These are phyloP conservation scores for Umimayanthus kanabou DNA, from an alignment of 92 coral and sea anemone species.

Conservation along the genomic window DNA sequence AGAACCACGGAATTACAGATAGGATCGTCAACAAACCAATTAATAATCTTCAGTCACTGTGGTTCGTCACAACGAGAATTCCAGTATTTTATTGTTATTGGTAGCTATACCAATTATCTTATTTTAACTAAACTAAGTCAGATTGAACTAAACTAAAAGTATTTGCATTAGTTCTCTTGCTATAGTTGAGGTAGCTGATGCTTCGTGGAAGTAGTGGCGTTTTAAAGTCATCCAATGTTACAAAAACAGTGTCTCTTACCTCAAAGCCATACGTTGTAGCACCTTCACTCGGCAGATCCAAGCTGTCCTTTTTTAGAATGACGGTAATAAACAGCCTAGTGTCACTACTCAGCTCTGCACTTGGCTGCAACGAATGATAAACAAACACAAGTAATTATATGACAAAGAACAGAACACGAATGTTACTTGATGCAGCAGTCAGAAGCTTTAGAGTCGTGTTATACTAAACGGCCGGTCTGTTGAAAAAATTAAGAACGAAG, in stretches of 20 bases:
- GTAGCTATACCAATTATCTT: too few relatives aligned
- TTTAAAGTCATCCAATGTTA: background rate
- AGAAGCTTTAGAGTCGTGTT: background rate
- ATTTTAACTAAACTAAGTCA: too few relatives aligned
- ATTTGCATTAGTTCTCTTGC: too few relatives aligned
- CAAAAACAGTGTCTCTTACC: constrained; percentile 43
- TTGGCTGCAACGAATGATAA: constrained; percentile 44
- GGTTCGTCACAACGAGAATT: background rate
- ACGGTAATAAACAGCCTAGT: constrained; percentile 72
- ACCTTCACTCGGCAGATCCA: constrained; percentile 40
- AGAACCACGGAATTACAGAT: too few relatives aligned
- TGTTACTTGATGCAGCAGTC: background rate
- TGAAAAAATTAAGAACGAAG: too few relatives aligned
- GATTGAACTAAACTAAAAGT: too few relatives aligned
- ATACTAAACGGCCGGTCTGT: background rate
- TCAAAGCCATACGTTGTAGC: constrained; percentile 75
- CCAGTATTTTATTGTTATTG: too few relatives aligned
- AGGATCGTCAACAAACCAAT: too few relatives aligned
- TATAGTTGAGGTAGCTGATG: too few relatives aligned
- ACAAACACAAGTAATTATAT: background rate
- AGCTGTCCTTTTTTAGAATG: constrained; percentile 72
- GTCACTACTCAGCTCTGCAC: constrained; percentile 63
- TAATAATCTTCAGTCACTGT: background rate
- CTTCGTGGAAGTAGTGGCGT: background rate
- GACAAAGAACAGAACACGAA: background rate